phyloP scores from a whole-genome alignment of 2,888 invertebrate genomes.

The Neoascia interrupta region DNA sequence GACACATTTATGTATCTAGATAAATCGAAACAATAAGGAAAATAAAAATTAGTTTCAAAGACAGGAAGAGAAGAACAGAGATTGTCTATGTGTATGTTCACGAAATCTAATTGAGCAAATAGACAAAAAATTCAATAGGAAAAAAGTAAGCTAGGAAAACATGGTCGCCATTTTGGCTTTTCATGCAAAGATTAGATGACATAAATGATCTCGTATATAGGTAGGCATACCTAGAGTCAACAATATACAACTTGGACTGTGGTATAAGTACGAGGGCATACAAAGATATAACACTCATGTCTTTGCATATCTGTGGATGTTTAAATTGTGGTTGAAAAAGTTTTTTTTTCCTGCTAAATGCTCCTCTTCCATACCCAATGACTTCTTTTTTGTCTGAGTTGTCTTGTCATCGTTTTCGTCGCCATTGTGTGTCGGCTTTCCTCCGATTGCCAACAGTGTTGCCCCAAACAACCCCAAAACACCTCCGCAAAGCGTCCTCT shows the following conservation, averaged over 20 bases:
- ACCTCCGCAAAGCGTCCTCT: no score
- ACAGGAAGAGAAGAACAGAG: constrained; percentile 3
- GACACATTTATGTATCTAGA: constrained; percentile 12
- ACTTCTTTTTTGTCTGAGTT: constrained; percentile 54
- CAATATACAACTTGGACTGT: constrained; percentile 2
- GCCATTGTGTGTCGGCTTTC: constrained; percentile 40
- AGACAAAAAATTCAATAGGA: constrained; percentile 6
- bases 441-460: neutral
- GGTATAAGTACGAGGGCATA: no score
- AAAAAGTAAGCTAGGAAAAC: constrained; percentile 26
- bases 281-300: neutral
- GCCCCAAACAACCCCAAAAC: constrained; percentile 4
- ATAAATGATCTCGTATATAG: constrained; percentile 45
- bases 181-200: constrained; percentile 64
- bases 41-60: neutral
- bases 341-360: constrained; percentile 46
- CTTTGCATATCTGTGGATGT: constrained; percentile 3
- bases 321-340: constrained; percentile 22
- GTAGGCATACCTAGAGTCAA: constrained; percentile 6
- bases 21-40: neutral
- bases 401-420: constrained; percentile 54
- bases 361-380: constrained; percentile 49
- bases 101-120: no score
- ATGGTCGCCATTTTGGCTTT: constrained; percentile 62
- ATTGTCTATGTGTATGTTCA: no score